Evolutionary conservation across 2,888 invertebrate genomes (phyloP).

Genomic region (Chrysotoxum bicinctum): DNA sequence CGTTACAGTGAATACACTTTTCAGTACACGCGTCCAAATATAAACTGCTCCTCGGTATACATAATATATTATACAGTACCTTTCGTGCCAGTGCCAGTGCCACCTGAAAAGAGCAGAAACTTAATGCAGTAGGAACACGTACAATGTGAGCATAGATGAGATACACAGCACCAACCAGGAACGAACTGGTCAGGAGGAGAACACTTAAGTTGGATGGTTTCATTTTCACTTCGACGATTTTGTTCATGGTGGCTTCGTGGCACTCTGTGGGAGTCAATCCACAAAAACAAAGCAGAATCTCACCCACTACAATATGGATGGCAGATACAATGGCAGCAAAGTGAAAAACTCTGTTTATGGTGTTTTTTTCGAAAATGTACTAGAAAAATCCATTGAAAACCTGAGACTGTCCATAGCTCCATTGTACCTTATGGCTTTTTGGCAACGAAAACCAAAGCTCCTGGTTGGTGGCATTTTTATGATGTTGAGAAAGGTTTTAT

Average conservation of each 20-base stretch:
- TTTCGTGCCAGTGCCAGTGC: constrained; percentile 45
- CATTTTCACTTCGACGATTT: constrained; percentile 35
- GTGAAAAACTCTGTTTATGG: neutral
- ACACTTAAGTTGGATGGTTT: constrained; percentile 62
- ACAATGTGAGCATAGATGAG: neutral
- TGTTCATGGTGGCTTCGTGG: neutral
- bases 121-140: constrained; percentile 45
- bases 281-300: neutral
- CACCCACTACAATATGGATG: neutral
- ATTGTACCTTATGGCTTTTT: constrained; percentile 12
- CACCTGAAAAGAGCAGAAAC: constrained; percentile 65
- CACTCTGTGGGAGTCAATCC: constrained; percentile 34
- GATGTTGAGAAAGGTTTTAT: constrained; percentile 30
- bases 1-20: constrained; percentile 64
- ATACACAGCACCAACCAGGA: constrained; percentile 65
- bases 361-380: neutral
- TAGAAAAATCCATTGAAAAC: neutral
- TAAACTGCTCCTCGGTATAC: constrained; percentile 70
- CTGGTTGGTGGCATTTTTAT: constrained; percentile 23
- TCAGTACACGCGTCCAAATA: constrained; percentile 72
- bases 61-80: constrained; percentile 72
- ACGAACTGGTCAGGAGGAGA: constrained; percentile 71
- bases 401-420: neutral
- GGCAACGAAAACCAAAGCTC: neutral
- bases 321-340: constrained; percentile 17